Conservation (phyloP, 2,888 invertebrate genomes). For the Agonopterix alstromeriana region DNA sequence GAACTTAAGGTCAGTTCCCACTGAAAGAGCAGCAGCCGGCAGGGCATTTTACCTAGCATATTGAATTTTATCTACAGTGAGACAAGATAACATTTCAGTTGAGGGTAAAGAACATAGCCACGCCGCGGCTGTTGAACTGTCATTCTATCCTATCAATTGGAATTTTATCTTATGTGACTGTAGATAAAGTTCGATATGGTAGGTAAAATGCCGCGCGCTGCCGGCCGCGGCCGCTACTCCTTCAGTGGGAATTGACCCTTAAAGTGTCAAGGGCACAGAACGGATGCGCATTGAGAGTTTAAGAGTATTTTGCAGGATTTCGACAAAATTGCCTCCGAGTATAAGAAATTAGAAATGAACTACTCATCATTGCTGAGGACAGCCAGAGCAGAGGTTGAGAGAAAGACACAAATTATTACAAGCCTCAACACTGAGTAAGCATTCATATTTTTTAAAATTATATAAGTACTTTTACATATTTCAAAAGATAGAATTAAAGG, state of each 20-base stretch:
- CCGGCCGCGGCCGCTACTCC: too few species aligned
- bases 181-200: too few species aligned
- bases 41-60: too few species aligned
- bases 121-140: neutral
- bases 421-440: constrained; percentile 60
- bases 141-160: too few species aligned
- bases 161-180: too few species aligned
- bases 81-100: too few species aligned
- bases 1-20: too few species aligned
- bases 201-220: neutral
- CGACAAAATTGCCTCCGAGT: constrained; percentile 46
- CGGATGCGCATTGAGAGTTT: constrained; percentile 61
- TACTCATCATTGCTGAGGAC: constrained; percentile 62
- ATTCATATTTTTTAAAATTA: neutral
- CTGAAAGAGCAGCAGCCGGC: too few species aligned
- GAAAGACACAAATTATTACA: constrained; percentile 52
- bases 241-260: too few species aligned
- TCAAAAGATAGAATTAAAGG: too few species aligned
- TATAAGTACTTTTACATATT: neutral
- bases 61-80: too few species aligned
- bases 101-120: too few species aligned
- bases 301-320: constrained; percentile 68
- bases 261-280: constrained; percentile 18
- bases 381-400: constrained; percentile 55
- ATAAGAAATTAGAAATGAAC: constrained; percentile 47